Conservation (phyloP, 1,140 invertebrate genomes). For the Heterodera carotae region DNA sequence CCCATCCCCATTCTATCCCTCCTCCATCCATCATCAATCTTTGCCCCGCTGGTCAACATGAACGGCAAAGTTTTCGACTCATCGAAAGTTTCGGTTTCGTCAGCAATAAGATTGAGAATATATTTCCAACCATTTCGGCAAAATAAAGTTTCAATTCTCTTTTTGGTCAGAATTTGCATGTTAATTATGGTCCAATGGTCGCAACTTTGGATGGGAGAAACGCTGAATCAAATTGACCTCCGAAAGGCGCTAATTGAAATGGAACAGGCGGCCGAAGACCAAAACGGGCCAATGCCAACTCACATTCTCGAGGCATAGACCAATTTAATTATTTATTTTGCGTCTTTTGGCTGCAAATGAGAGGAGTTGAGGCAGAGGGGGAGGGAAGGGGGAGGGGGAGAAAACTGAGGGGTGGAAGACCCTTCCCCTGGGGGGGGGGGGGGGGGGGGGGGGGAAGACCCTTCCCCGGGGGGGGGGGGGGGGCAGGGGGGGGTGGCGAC, state of each 20-base stretch:
- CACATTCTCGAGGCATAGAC: not conserved
- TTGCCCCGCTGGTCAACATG: too few relatives aligned
- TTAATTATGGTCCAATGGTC: constrained; percentile 5
- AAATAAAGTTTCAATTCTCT: constrained; percentile 1
- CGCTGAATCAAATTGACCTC: not conserved
- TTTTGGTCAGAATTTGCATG: not conserved
- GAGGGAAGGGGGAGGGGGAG: not conserved
- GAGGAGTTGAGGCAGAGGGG: not conserved
- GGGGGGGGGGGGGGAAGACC: not conserved
- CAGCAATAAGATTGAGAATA: too few relatives aligned
- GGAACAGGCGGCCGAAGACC: constrained; percentile 4
- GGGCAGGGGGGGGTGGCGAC: constrained; percentile 2
- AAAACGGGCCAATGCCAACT: not conserved
- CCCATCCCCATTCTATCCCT: too few relatives aligned
- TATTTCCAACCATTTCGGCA: not conserved
- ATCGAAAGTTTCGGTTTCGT: too few relatives aligned
- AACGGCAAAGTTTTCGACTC: too few relatives aligned
- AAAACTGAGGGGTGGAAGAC: not conserved
- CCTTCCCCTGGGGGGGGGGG: constrained; percentile 4
- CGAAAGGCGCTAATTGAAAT: constrained; percentile 17
- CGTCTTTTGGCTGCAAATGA: constrained; percentile 14
- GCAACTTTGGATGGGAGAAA: not conserved
- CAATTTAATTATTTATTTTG: not conserved
- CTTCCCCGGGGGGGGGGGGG: not conserved
- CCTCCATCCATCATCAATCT: too few relatives aligned